These are phyloP conservation scores for Uloborus plumipes DNA, from an alignment of 2,888 invertebrate genomes.

Conservation along the genomic window DNA sequence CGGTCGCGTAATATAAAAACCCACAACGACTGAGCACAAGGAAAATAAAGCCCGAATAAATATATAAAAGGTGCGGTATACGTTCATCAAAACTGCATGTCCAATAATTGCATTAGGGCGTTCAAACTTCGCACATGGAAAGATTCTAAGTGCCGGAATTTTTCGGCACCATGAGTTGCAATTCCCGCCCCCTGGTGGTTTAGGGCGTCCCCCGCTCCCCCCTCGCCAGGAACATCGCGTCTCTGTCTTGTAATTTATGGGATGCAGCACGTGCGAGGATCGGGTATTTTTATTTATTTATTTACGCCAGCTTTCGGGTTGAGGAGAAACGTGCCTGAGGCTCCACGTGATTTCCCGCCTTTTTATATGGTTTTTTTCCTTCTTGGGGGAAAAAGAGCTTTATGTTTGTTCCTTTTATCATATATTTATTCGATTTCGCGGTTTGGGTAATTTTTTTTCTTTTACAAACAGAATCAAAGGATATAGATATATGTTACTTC, in stretches of 20 bases:
- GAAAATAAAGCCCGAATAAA: constrained; percentile 29
- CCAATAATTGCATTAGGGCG: constrained; percentile 62
- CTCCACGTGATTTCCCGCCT: constrained; percentile 45
- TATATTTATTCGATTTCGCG: constrained; percentile 58
- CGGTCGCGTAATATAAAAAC: constrained; percentile 45
- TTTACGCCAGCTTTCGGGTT: constrained; percentile 25
- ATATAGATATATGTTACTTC: background rate
- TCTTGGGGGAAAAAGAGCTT: constrained; percentile 11
- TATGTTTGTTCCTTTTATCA: constrained; percentile 28
- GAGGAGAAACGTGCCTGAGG: constrained; percentile 44
- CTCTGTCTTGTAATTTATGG: constrained; percentile 61
- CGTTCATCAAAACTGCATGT: constrained; percentile 62
- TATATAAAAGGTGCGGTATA: constrained; percentile 53
- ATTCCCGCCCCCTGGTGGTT: constrained; percentile 14
- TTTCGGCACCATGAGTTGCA: constrained; percentile 56
- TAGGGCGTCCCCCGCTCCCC: background rate
- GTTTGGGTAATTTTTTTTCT: constrained; percentile 20
- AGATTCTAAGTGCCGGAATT: constrained; percentile 59
- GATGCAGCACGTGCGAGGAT: constrained; percentile 62
- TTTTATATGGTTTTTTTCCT: background rate
- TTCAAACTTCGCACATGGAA: constrained; percentile 63
- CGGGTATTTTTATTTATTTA: constrained; percentile 24
- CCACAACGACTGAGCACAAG: constrained; percentile 11
- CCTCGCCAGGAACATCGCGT: constrained; percentile 4
- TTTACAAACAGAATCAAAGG: constrained; percentile 1